Conservation (phyloP, 1,140 invertebrate species). For the Solenopsis invicta region DNA sequence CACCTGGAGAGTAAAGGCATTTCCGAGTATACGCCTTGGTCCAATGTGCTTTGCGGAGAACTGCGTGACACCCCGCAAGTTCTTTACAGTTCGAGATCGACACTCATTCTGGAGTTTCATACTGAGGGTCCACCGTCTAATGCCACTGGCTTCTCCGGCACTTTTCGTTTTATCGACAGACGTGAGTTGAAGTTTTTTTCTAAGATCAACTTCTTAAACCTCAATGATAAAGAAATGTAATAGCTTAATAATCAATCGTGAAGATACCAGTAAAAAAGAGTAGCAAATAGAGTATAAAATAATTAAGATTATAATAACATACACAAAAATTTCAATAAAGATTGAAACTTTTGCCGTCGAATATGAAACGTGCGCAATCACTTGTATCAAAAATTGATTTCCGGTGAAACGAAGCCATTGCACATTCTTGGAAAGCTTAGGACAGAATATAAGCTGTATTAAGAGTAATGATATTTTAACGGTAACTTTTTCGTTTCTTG, state of each 20-base stretch:
- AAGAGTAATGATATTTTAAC: slow-evolving; percentile 67
- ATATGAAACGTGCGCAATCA: slow-evolving; percentile 16
- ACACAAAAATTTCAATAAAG: background rate
- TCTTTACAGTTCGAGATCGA: slow-evolving; percentile 93
- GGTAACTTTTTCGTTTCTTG: slow-evolving; percentile 51
- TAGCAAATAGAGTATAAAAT: background rate
- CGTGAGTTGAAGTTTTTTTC: slow-evolving; percentile 89
- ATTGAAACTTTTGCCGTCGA: background rate
- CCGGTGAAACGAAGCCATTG: slow-evolving; percentile 8
- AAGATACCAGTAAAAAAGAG: background rate
- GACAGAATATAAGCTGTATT: slow-evolving; percentile 59
- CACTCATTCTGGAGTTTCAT: slow-evolving; percentile 94
- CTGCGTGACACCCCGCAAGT: slow-evolving; percentile 91
- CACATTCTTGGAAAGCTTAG: slow-evolving; percentile 37
- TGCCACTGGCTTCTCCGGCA: slow-evolving; percentile 92
- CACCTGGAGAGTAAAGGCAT: slow-evolving; percentile 90
- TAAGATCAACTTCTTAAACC: background rate
- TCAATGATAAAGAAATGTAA: background rate
- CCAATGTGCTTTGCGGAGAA: slow-evolving; percentile 92
- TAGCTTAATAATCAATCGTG: background rate
- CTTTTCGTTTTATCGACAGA: slow-evolving; percentile 94
- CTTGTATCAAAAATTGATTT: slow-evolving; percentile 32
- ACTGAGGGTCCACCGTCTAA: slow-evolving; percentile 89
- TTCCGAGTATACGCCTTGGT: slow-evolving; percentile 93
- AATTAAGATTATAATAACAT: background rate